Percentiles rank a stretch among this genome's conserved stretches.
Evolutionary conservation across 2,113 vertebrate genomes (phyloP).

Genomic region (Podarcis muralis): DNA sequence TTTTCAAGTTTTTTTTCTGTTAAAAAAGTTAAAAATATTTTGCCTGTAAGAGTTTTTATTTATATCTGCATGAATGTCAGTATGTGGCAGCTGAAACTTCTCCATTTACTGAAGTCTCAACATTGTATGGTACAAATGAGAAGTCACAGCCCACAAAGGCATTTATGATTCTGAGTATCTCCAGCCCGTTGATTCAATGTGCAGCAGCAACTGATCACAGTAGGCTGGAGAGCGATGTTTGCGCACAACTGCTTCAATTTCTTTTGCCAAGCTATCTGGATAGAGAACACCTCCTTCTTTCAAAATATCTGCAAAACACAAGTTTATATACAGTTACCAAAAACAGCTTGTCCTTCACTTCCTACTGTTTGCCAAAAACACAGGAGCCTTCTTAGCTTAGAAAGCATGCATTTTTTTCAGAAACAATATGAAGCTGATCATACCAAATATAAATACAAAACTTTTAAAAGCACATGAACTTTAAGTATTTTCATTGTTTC

Average conservation of each 20-base stretch:
- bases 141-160: neutral
- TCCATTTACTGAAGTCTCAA: neutral
- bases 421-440: neutral
- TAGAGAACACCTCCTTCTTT: slow-evolving; percentile 81
- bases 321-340: neutral
- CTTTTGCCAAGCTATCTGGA: slow-evolving; percentile 77
- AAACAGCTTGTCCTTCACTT: neutral
- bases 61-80: neutral
- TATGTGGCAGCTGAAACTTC: slow-evolving; percentile 17
- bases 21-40: neutral
- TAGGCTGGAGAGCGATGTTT: slow-evolving; percentile 81
- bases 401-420: neutral
- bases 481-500: neutral
- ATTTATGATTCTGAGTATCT: slow-evolving; percentile 31
- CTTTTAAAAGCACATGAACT: neutral
- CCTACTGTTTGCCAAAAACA: neutral
- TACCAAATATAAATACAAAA: neutral
- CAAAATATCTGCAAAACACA: slow-evolving; percentile 81
- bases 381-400: neutral
- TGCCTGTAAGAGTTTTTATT: no score
- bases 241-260: slow-evolving; percentile 79
- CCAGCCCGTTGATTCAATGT: slow-evolving; percentile 65
- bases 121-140: slow-evolving; percentile 5
- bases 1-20: slow-evolving; percentile 23
- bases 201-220: slow-evolving; percentile 85